Conservation (phyloP, 2,888 invertebrate genomes). For the Dorcus parallelipipedus region DNA sequence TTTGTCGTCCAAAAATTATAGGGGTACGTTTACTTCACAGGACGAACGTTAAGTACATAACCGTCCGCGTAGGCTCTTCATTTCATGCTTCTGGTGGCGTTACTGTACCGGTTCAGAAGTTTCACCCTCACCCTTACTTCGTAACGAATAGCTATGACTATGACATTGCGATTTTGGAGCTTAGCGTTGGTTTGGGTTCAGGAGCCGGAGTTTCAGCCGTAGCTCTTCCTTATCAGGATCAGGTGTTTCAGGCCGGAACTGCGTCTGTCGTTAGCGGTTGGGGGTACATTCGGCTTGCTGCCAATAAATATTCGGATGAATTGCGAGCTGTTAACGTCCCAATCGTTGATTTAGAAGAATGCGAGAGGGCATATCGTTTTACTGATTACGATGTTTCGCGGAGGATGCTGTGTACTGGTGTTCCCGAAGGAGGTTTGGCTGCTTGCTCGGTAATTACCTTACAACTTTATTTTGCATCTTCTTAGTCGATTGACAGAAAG, state of each 20-base stretch:
- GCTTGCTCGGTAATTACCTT: constrained; percentile 27
- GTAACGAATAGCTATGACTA: not conserved
- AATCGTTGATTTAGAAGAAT: constrained; percentile 1
- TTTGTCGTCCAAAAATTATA: too few relatives aligned
- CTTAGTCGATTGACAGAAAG: constrained; percentile 57
- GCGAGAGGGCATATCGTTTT: not conserved
- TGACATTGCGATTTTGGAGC: not conserved
- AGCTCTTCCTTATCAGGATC: constrained; percentile 8
- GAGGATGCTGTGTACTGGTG: constrained; percentile 83
- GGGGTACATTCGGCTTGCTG: constrained; percentile 12
- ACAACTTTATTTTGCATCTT: too few relatives aligned
- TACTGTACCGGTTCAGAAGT: not conserved
- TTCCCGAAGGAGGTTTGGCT: constrained; percentile 47
- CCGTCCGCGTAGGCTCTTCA: constrained; percentile 19
- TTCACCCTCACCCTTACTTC: constrained; percentile 6
- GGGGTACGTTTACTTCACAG: not conserved
- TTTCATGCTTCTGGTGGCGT: constrained; percentile 11
- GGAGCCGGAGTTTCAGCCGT: constrained; percentile 45
- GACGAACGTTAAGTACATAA: not conserved
- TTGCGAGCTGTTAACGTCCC: constrained; percentile 8
- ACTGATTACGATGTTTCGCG: constrained; percentile 47
- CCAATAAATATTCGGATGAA: not conserved
- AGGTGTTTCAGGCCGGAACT: constrained; percentile 6
- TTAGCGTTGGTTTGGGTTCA: not conserved
- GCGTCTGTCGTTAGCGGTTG: constrained; percentile 20